phyloP scores from a whole-genome alignment of 92 coral and sea anemone genomes.

The Siderastrea siderea region DNA sequence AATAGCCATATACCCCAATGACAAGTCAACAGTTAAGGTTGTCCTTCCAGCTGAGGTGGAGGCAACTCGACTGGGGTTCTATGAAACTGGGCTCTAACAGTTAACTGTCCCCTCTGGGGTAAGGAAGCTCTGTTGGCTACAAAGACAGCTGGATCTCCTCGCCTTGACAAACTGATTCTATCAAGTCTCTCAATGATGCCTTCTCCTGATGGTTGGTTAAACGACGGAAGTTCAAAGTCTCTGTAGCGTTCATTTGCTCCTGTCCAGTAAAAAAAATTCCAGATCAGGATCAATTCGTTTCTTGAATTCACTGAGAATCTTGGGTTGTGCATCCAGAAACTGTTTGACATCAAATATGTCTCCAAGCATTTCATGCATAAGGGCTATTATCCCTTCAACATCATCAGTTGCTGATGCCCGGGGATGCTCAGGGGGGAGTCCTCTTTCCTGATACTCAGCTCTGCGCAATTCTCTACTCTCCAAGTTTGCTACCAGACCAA shows the following conservation, averaged over 20 bases:
- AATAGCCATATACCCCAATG: no score
- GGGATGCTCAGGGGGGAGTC: constrained; percentile 57
- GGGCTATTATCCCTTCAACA: constrained; percentile 63
- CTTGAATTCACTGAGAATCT: constrained; percentile 74
- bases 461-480: constrained; percentile 66
- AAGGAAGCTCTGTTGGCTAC: constrained; percentile 65
- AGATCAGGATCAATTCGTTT: constrained; percentile 67
- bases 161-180: constrained; percentile 45
- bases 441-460: constrained; percentile 46
- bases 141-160: constrained; percentile 74
- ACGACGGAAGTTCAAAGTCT: constrained; percentile 72
- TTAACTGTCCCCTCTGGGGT: constrained; percentile 71
- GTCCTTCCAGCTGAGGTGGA: constrained; percentile 41
- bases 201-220: constrained; percentile 73
- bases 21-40: neutral
- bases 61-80: constrained; percentile 82
- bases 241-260: constrained; percentile 71
- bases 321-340: constrained; percentile 65
- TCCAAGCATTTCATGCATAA: constrained; percentile 53
- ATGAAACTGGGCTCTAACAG: constrained; percentile 75
- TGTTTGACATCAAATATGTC: constrained; percentile 69
- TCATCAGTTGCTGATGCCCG: constrained; percentile 73
- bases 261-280: constrained; percentile 80
- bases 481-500: constrained; percentile 73
- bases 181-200: constrained; percentile 59